These are phyloP conservation scores for Rhamnusium bicolor DNA, from an alignment of 2,888 invertebrate genomes.

Conservation along the genomic window DNA sequence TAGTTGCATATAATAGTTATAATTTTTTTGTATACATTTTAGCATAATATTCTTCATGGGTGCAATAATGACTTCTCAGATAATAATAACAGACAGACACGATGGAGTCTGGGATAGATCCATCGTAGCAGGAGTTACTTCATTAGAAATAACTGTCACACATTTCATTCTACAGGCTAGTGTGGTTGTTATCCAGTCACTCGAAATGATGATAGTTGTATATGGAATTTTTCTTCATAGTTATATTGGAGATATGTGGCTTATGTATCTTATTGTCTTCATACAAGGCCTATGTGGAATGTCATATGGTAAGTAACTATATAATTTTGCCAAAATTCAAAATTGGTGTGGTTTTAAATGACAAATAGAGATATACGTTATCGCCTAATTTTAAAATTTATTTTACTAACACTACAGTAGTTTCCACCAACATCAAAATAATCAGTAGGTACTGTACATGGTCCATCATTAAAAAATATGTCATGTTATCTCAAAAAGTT, in stretches of 20 bases:
- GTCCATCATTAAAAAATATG: no score
- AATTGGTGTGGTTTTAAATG: no score
- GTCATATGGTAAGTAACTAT: slow-evolving; percentile 79
- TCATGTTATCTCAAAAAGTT: no score
- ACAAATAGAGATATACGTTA: no score
- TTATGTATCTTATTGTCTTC: slow-evolving; percentile 77
- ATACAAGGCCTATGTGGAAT: slow-evolving; percentile 88
- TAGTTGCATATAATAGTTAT: no score
- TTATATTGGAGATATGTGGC: slow-evolving; percentile 76
- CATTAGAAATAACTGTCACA: slow-evolving; percentile 85
- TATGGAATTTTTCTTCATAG: slow-evolving; percentile 77
- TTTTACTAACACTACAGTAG: no score
- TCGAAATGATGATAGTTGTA: slow-evolving; percentile 76
- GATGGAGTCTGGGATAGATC: slow-evolving; percentile 92
- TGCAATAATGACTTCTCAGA: slow-evolving; percentile 86
- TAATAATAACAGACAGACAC: slow-evolving; percentile 82
- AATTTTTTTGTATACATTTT: slow-evolving; percentile 28
- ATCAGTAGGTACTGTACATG: no score
- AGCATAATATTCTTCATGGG: slow-evolving; percentile 91
- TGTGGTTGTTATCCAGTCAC: slow-evolving; percentile 78
- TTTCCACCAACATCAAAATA: no score
- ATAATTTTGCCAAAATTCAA: no score
- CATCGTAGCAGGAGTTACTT: slow-evolving; percentile 87
- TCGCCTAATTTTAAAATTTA: no score
- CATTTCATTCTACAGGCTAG: slow-evolving; percentile 83